Evolutionary conservation across 2,888 invertebrate species (phyloP), one percentile per base, ranked within the genome.

Genomic region (Xylota segnis): DNA sequence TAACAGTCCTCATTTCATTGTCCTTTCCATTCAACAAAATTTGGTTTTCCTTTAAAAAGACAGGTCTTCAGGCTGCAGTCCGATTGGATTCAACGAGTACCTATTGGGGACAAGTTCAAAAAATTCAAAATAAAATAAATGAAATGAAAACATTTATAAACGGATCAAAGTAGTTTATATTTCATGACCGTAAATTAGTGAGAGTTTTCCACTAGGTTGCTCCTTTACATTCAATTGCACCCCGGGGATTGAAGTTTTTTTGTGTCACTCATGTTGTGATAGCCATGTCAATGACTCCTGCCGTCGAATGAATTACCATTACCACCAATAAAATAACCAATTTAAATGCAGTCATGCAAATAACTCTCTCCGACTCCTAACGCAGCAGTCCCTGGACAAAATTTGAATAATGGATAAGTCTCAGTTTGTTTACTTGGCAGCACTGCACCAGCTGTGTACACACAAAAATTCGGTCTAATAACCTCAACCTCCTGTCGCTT

Each of bases 381-480:
- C 12, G 43, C 4, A 47, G 47, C 16, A 47, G 18, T 10, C 4
- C 7, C 12, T 7, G 18, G 18, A 10, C 0, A 47, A 47, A 6
- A 45, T 45, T 18, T 50, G 12, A 50, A 23, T 50, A 50, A 45
- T 45, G 7, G 5, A 45, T 43, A 43, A 50, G 23, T 12, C 50
- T 10, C 50, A 23, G 50, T 18, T 23, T 50, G 9, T 50, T 50
- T 50, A 4, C 23, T 50, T 50, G 50, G 23, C 50, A 50, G 23
- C 50, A 23, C 23, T 50, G 6, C 23, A 10, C 12, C 50, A 50
- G 50, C 50, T 50, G 50, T 23, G 23, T 4, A 50, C 50, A 50
- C 50, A 50, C 50, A 50, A 23, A 50, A 50, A 23, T 23, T 23
- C 23, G 50, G 50, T 50, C 6, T 50, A 50, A 47, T 47, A 47